Evolutionary conservation across 2,888 invertebrate species (phyloP).

Genomic region (Neoaliturus tenellus): DNA sequence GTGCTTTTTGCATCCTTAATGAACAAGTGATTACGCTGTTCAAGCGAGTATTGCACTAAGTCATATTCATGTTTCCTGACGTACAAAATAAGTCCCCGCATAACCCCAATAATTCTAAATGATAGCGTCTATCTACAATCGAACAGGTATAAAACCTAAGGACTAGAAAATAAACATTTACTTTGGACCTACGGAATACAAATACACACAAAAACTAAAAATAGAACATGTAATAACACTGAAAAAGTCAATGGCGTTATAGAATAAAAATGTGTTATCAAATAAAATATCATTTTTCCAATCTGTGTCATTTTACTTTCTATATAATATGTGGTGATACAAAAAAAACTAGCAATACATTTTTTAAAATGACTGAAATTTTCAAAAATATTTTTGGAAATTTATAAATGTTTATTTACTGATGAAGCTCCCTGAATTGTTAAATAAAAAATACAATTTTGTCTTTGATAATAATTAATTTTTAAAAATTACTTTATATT

Average conservation of each 20-base stretch:
- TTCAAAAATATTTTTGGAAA: not conserved
- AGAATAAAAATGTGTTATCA: constrained; percentile 13
- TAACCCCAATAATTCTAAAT: constrained; percentile 16
- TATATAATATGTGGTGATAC: too few species aligned
- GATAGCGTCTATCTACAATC: constrained; percentile 41
- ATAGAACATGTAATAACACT: not conserved
- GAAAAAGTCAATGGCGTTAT: not conserved
- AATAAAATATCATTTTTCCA: not conserved
- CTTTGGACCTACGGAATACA: constrained; percentile 60
- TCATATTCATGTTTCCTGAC: constrained; percentile 8
- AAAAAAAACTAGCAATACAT: too few species aligned
- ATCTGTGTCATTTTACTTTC: not conserved
- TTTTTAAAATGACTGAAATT: too few species aligned
- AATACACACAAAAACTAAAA: constrained; percentile 49
- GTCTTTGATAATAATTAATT: too few species aligned
- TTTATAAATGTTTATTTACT: constrained; percentile 21
- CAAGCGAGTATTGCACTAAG: constrained; percentile 46
- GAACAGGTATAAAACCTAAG: constrained; percentile 59
- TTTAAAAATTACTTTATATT: too few species aligned
- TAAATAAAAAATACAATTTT: too few species aligned
- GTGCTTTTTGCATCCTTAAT: constrained; percentile 38
- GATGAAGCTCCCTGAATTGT: not conserved
- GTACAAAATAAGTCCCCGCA: constrained; percentile 45
- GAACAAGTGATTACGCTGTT: not conserved
- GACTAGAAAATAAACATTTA: constrained; percentile 63